Evolutionary conservation across 2,113 vertebrate genomes (phyloP).

Genomic region (Microtus oregoni): DNA sequence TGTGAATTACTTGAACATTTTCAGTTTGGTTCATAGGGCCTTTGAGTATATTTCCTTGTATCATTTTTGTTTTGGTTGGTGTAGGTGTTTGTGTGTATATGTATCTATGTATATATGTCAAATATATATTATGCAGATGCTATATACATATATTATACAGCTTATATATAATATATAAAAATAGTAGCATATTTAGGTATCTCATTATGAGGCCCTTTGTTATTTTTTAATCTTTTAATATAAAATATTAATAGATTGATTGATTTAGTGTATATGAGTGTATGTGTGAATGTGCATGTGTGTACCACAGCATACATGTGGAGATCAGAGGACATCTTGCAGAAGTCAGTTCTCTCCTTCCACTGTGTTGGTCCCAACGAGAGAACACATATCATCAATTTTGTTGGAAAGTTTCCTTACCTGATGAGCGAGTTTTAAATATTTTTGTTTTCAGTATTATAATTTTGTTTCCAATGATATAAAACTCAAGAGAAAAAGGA

Average conservation of each 20-base stretch:
- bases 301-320: background rate
- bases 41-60: conserved; percentile 4
- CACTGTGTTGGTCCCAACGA: background rate
- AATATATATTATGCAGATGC: background rate
- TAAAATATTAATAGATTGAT: background rate
- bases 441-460: background rate
- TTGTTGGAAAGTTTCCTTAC: background rate
- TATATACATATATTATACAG: background rate
- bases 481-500: background rate
- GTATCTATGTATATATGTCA: background rate
- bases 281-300: background rate
- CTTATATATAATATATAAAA: background rate
- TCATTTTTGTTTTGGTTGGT: background rate
- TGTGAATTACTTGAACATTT: conserved; percentile 26
- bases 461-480: background rate
- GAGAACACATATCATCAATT: background rate
- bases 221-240: background rate
- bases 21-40: conserved; percentile 8
- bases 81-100: background rate
- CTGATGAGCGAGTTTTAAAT: background rate
- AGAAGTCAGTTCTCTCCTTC: background rate
- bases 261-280: background rate
- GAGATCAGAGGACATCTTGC: background rate
- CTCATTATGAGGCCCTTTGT: background rate
- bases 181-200: background rate